These are phyloP conservation scores for roundworm (Caenorhabditis elegans) DNA, from an alignment of 1,140 invertebrate genomes.

Conservation along the genomic window WBcel235 BX284605.5:10597501-10598000, in stretches of 20 bases:
- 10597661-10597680: not conserved
- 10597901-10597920: not conserved
- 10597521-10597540: not conserved
- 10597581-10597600: not conserved
- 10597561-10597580: not conserved
- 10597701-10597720: not conserved
- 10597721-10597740: not conserved
- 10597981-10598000: not conserved
- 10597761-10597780: not conserved
- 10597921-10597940: not conserved
- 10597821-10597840: not conserved
- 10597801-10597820: not conserved
- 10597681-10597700: not conserved
- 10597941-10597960: not conserved
- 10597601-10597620: not conserved
- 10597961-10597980: not conserved
- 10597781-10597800: conserved; percentile 8
- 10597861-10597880: not conserved
- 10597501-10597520: no score
- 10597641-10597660: conserved; percentile 1
- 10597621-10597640: not conserved
- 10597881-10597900: not conserved
- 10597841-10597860: not conserved
- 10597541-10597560: not conserved
- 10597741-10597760: conserved; percentile 1